Conservation (phyloP, 2,888 invertebrate genomes). For the Crematogaster levior region DNA sequence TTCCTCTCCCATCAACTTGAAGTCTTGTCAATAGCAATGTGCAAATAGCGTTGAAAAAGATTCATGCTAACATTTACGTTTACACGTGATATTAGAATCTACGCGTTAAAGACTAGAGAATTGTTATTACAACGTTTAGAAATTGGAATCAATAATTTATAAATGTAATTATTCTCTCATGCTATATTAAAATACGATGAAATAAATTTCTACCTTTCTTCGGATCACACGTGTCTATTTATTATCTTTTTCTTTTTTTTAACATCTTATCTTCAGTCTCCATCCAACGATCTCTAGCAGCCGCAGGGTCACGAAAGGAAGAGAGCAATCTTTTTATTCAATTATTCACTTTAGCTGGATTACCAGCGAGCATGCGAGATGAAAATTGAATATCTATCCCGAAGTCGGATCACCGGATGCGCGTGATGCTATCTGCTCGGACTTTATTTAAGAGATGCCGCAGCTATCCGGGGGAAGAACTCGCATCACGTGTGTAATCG, state of each 20-base stretch:
- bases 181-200: neutral
- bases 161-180: neutral
- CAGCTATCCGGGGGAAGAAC: conserved; percentile 22
- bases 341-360: conserved; percentile 31
- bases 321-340: conserved; percentile 13
- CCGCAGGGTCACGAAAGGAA: neutral
- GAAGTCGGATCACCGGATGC: conserved; percentile 30
- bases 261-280: too few species aligned
- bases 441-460: conserved; percentile 38
- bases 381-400: conserved; percentile 40
- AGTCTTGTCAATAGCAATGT: neutral
- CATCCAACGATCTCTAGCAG: neutral
- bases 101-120: neutral
- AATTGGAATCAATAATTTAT: neutral
- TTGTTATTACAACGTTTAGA: neutral
- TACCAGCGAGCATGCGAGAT: conserved; percentile 14
- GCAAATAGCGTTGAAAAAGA: neutral
- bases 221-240: neutral
- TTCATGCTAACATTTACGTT: neutral
- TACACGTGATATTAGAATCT: neutral
- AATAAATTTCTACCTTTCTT: neutral
- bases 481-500: conserved; percentile 33
- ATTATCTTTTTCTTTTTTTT: neutral
- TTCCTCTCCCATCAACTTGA: neutral
- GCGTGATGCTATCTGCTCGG: conserved; percentile 42